A percentile compares a stretch with the other conserved stretches of the same genome.
These are phyloP conservation scores for Eupeodes latifasciatus DNA, from an alignment of 2,888 invertebrate species.

Conservation along the genomic window DNA sequence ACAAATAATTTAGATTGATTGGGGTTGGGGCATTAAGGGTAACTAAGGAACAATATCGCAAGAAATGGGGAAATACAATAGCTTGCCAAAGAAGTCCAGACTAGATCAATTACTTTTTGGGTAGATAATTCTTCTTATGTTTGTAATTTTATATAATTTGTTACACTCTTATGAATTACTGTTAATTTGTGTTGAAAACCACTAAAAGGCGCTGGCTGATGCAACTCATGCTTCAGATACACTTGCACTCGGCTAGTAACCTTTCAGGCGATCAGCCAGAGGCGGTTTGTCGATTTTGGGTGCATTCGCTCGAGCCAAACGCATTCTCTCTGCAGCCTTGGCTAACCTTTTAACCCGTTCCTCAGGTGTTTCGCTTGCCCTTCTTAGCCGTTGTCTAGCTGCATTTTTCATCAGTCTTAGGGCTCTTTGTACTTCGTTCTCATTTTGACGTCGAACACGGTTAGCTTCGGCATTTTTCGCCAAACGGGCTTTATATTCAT, in stretches of 20 bases:
- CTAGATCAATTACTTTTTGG: constrained; percentile 58
- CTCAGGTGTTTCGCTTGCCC: constrained; percentile 83
- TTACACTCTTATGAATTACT: constrained; percentile 68
- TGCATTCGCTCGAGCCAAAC: constrained; percentile 82
- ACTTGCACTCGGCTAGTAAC: constrained; percentile 79
- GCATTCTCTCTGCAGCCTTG: constrained; percentile 84
- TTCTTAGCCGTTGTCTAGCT: constrained; percentile 83
- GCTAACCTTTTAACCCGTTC: constrained; percentile 83
- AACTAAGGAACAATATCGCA: constrained; percentile 60
- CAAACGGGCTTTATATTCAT: constrained; percentile 83
- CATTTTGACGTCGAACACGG: constrained; percentile 83
- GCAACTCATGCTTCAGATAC: constrained; percentile 40
- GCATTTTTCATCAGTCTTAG: constrained; percentile 84
- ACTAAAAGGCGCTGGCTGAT: constrained; percentile 67
- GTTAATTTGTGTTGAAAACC: constrained; percentile 71
- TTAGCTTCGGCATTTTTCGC: constrained; percentile 84
- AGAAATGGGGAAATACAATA: constrained; percentile 46
- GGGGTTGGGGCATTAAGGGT: constrained; percentile 16
- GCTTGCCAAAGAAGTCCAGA: constrained; percentile 68
- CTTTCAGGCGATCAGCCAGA: constrained; percentile 83
- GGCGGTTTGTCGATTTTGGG: constrained; percentile 84
- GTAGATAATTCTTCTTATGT: constrained; percentile 70
- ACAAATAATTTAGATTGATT: constrained; percentile 52
- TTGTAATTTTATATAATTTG: constrained; percentile 59
- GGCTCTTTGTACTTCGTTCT: constrained; percentile 84